Base-by-base conservation (phyloP, 2,888 invertebrate species). In the Erebia palarica region DNA sequence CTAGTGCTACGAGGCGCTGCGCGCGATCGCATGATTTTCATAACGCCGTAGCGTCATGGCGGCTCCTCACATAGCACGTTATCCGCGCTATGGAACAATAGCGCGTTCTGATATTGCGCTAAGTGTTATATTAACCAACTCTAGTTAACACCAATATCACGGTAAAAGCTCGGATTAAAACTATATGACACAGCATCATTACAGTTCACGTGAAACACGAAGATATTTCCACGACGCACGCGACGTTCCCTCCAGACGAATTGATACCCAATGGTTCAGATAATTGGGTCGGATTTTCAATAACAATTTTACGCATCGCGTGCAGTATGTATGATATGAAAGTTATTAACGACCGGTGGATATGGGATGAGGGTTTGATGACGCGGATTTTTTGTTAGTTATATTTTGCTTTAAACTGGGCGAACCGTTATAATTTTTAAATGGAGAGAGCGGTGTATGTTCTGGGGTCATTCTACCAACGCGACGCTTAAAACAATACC, bases 201-300 rank as follows among this genome's bases (percentile, higher is more conserved):
- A 36, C 16, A 36, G 67, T 51, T 67, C 49, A 36, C 49, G n/a
- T 57, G 47, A 58, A 65, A 57, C 42, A 21, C 44, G 49, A 47
- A 58, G 58, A 65, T 73, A 71, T 73, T 66, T 53, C 59, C 59
- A 64, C 53, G 58, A 21, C 18, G 55, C 70, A 73, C 63, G 71
- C 70, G 51, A 70, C 47, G n/a, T 59, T 49, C 51, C 42, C 21
- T 57, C 47, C 65, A 72, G 42, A 63, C 69, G 69, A 75, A 75
- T 73, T 69, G 63, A 64, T 71, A 73, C 74, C 73, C 74, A 66
- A 75, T 76, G 75, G 68, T 36, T 69, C 68, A 76, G 71, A 75
- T 72, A 72, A 76, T 75, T 75, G 69, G 72, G 71, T 72, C 61
- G 60, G 57, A 73, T 74, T 71, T 71, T 44, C 51, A 16, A 74